Conservation (phyloP, 2,888 invertebrate species). For the Lamellibrachia satsuma region DNA sequence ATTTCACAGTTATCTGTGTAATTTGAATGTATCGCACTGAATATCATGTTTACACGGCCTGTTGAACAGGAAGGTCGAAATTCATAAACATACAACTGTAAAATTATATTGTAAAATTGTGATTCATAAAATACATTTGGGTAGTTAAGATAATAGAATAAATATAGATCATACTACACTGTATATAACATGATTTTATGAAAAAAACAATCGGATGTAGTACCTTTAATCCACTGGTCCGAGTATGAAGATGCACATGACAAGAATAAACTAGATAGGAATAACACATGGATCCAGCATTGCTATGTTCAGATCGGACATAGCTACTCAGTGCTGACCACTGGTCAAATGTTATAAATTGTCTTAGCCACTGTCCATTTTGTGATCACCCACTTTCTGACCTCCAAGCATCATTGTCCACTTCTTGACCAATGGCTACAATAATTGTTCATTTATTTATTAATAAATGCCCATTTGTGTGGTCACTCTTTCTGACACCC, state of each 20-base stretch:
- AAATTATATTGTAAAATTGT: no score
- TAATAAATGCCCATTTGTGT: not conserved
- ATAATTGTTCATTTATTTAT: not conserved
- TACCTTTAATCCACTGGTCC: not conserved
- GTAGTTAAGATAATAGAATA: no score
- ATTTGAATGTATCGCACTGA: no score
- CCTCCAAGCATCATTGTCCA: not conserved
- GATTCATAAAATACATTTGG: no score
- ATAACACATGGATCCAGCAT: not conserved
- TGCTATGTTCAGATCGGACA: no score
- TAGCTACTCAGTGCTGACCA: not conserved
- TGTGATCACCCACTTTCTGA: not conserved
- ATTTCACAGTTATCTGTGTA: no score
- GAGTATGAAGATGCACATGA: not conserved
- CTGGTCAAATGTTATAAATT: not conserved
- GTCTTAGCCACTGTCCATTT: not conserved
- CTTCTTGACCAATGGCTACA: not conserved
- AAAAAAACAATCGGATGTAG: no score
- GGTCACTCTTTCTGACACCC: not conserved
- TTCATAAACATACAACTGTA: no score
- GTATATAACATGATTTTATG: no score
- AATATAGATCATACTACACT: no score
- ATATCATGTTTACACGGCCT: no score
- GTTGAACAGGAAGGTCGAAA: no score
- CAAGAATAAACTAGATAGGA: not conserved